A percentile compares a stretch with the other conserved stretches of the same genome.
phyloP scores from a whole-genome alignment of 2,797 vertebrate species.

The Carcharodon carcharias region DNA sequence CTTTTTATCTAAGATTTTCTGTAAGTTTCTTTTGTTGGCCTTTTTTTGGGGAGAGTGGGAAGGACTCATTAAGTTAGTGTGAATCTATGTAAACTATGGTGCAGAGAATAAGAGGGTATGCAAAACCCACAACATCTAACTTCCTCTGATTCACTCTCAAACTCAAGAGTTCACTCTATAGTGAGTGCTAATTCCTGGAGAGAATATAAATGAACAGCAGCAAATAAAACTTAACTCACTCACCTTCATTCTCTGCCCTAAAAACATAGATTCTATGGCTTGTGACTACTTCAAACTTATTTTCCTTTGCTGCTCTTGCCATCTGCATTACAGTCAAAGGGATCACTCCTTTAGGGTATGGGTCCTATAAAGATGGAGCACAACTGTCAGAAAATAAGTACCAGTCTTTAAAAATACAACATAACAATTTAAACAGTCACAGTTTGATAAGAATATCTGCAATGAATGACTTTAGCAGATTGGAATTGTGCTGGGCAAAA shows the following conservation, averaged over 20 bases:
- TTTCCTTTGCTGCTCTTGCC: conserved; percentile 81
- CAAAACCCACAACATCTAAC: background rate
- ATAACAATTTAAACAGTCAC: background rate
- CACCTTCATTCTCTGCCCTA: conserved; percentile 84
- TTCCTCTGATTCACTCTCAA: background rate
- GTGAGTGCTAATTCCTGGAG: background rate
- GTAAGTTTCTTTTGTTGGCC: background rate
- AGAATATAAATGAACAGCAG: background rate
- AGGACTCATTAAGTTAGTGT: background rate
- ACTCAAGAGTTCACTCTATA: background rate
- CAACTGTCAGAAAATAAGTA: background rate
- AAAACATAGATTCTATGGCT: conserved; percentile 86
- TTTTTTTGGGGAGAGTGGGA: background rate
- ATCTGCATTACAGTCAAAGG: conserved; percentile 83
- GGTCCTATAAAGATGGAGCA: conserved; percentile 62
- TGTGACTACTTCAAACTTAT: conserved; percentile 91
- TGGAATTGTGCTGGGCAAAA: background rate
- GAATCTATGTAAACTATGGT: background rate
- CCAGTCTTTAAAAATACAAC: background rate
- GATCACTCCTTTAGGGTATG: conserved; percentile 88
- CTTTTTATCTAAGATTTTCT: too few relatives aligned
- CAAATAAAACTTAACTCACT: conserved; percentile 39
- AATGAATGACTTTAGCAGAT: background rate
- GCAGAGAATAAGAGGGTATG: background rate
- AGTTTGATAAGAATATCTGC: background rate